Evolutionary conservation across 2,888 invertebrate genomes (phyloP), one percentile per base, ranked within the genome.

Genomic region (Drosophila nr. fundita): DNA sequence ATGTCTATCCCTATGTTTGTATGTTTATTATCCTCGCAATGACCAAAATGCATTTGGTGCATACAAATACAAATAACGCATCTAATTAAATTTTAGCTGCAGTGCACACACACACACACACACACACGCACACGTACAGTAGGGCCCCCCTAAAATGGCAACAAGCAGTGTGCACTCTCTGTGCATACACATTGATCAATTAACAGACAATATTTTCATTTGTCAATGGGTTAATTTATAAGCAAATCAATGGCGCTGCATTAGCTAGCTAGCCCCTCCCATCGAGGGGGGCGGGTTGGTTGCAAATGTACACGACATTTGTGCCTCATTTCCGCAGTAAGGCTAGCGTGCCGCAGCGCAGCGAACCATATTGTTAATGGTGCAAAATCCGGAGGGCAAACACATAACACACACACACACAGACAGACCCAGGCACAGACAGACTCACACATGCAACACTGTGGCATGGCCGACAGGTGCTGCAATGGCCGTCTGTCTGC

Each of bases 151-250:
- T 54, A 71, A 66, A 55, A 52, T 36, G 48, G 45, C 64, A 76
- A 59, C 68, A 63, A 54, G 67, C 38, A 48, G 36, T 34, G 52
- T 15, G 21, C 76, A 79, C 87, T 74, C 80, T 62, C 76, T 74
- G 63, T 89, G 89, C 88, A 89, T 90, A 89, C 87, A 90, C 92
- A 92, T 92, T 91, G 92, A 93, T 93, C 92, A 92, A 93, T 93
- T 93, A 93, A 92, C 92, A 92, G 90, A 91, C 92, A 91, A 92
- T 93, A 92, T 91, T 92, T 92, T 92, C 92, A 92, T 92, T 92
- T 92, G 93, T 92, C 92, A 92, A 92, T 92, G 90, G 89, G 88
- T 89, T 91, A 91, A 92, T 92, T 93, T 92, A 92, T 92, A 87
- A 82, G 85, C 83, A 89, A 90, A 82, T 86, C 84, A 84, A 90